Conservation (phyloP, 53 echinoderm and acorn worm genomes). For the Patiria pectinifera region DNA sequence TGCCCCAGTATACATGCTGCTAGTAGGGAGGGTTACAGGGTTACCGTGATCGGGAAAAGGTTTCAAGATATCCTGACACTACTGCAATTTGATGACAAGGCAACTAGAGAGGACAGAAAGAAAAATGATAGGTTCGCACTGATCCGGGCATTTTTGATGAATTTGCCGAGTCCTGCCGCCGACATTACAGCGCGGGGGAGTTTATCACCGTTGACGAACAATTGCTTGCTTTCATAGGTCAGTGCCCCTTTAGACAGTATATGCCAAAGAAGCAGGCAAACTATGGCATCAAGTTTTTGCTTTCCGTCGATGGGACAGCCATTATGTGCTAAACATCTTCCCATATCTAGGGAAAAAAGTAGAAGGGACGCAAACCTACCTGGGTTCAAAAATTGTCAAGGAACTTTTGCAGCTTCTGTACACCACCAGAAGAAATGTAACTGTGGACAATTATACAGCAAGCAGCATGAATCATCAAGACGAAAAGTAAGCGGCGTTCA, state of each 20-base stretch:
- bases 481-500: too few relatives aligned
- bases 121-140: background rate
- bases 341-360: conserved; percentile 29
- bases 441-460: background rate
- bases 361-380: background rate
- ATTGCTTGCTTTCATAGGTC: conserved; percentile 6
- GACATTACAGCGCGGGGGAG: background rate
- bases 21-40: background rate
- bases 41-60: background rate
- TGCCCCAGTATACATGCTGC: too few relatives aligned
- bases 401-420: background rate
- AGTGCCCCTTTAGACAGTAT: conserved; percentile 37
- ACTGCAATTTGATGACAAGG: conserved; percentile 17
- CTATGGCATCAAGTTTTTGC: conserved; percentile 40
- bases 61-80: conserved; percentile 21
- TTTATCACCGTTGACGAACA: conserved; percentile 13
- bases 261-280: conserved; percentile 45
- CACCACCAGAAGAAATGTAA: conserved; percentile 26
- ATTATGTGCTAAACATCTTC: background rate
- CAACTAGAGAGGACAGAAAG: background rate
- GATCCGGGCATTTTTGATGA: conserved; percentile 4
- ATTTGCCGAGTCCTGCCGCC: background rate
- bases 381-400: background rate
- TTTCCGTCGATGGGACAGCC: background rate
- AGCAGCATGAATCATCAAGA: background rate